phyloP scores from a whole-genome alignment of 1,140 invertebrate species.

The Colletes gigas region DNA sequence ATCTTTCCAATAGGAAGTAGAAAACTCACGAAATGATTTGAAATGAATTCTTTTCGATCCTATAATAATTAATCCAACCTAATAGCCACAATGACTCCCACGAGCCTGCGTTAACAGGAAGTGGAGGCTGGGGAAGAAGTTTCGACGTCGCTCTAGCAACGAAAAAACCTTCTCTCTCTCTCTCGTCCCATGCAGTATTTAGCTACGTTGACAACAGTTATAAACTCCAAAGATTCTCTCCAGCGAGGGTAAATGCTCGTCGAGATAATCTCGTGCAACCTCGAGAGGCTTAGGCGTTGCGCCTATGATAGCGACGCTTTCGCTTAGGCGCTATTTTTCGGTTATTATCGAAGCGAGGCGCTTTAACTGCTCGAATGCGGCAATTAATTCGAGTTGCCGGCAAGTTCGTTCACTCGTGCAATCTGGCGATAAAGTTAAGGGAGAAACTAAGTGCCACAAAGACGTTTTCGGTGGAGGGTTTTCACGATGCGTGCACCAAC shows the following conservation, averaged over 20 bases:
- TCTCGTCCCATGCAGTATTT: background rate
- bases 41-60: no score
- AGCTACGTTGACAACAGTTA: slow-evolving; percentile 15
- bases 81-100: no score
- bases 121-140: no score
- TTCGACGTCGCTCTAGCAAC: no score
- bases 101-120: no score
- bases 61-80: no score
- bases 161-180: no score
- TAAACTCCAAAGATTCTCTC: slow-evolving; percentile 13
- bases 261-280: slow-evolving; percentile 40
- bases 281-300: slow-evolving; percentile 29
- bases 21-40: no score
- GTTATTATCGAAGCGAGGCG: background rate
- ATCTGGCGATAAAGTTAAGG: background rate
- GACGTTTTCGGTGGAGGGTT: no score
- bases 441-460: background rate
- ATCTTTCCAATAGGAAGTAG: no score
- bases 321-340: slow-evolving; percentile 34
- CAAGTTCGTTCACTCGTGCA: background rate
- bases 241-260: slow-evolving; percentile 17
- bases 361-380: background rate
- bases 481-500: background rate
- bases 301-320: slow-evolving; percentile 37
- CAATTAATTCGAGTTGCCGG: slow-evolving; percentile 17